Conservation (phyloP, 2,113 vertebrate genomes). For the Gorsachius goisagi region DNA sequence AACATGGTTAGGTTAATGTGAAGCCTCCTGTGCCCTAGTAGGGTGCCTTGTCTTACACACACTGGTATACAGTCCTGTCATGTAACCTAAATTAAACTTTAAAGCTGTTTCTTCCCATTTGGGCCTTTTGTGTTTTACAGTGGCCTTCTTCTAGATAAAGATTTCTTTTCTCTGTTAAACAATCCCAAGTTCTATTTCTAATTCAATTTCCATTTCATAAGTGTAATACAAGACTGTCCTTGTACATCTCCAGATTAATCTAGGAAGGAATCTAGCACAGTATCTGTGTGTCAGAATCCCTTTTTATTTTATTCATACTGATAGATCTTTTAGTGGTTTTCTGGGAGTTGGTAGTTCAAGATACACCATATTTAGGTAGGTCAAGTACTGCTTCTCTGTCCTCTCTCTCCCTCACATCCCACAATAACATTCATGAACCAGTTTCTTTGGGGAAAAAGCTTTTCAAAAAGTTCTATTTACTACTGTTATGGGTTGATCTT, state of each 20-base stretch:
- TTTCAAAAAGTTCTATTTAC: neutral
- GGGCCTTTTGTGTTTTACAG: neutral
- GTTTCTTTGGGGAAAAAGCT: neutral
- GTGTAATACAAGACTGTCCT: neutral
- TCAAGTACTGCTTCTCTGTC: neutral
- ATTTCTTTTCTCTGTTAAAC: neutral
- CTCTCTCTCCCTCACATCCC: neutral
- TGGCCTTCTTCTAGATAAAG: neutral
- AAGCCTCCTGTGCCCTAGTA: neutral
- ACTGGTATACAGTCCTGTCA: neutral
- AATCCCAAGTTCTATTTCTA: neutral
- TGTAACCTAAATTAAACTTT: neutral
- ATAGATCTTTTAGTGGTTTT: neutral
- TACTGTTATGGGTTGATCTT: neutral
- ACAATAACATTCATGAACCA: neutral
- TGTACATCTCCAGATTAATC: neutral
- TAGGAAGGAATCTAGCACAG: neutral
- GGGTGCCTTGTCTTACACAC: neutral
- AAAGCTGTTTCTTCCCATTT: neutral
- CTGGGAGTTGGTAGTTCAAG: neutral
- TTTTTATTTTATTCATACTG: neutral
- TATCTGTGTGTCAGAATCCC: neutral
- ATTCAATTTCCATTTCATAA: neutral
- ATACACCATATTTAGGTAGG: neutral
- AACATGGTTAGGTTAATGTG: neutral